Base-by-base conservation (phyloP, 2,113 vertebrate genomes). In the Etheostoma cragini region DNA sequence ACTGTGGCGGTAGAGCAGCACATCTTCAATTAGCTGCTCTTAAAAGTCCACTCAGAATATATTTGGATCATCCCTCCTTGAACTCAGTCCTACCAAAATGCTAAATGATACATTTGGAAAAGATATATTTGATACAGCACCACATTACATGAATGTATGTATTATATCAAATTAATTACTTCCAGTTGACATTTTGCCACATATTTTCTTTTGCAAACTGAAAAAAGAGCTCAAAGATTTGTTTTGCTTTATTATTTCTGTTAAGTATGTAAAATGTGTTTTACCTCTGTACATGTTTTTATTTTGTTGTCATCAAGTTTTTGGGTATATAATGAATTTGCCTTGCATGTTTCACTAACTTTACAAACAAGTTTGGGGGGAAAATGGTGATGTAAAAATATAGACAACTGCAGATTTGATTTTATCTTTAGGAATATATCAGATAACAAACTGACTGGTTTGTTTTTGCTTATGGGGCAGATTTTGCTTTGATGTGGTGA, bases 341-440 rank as follows among this genome's bases (percentile, higher is more conserved):
- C 77, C 67, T 88, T 95, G 94, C 94, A 95, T 95, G 92, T 92
- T 93, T 92, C 78, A 91, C 81, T 92, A 89, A 94, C 82, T 80
- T 86, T 83, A 57, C 80, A 89, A 80, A 76, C 56, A 56, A 89
- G 87, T 80, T 78, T 67, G 78, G 47, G 66, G 49, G 54, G 69
- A 30, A 30, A 76, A 53, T 68, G 11, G 62, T 12, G 0, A 64
- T 90, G 83, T 85, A 85, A 94, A 94, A 83, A 91, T 89, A 85
- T 89, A 89, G 77, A 76, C 35, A 82, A 90, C 68, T 70, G 67
- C 72, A 89, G 64, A 12, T 72, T 77, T 79, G 58, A 69, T 75
- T 87, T 68, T 69, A 4, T 49, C 62, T 46, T 68, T 80, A 78
- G 70, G 75, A 76, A 57, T 71, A 84, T 85, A 88, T 87, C n/a